Conservation (phyloP, 2,113 vertebrate genomes). For the Gila orcuttii region DNA sequence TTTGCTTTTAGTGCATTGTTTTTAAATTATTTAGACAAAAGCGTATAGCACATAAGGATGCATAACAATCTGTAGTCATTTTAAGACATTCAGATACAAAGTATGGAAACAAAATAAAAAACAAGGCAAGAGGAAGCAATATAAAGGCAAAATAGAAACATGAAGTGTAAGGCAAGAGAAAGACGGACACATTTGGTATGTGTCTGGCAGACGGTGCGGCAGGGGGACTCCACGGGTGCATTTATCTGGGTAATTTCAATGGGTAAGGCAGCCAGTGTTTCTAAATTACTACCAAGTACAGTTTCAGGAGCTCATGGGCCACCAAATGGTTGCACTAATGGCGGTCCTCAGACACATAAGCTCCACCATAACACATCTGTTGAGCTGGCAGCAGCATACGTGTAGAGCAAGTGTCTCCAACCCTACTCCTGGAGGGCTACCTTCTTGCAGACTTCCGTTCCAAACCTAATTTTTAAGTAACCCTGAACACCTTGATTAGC, state of each 20-base stretch:
- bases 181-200: conserved; percentile 33
- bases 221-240: conserved; percentile 61
- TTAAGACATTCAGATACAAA: neutral
- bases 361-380: conserved; percentile 26
- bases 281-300: conserved; percentile 55
- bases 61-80: neutral
- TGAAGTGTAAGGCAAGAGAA: neutral
- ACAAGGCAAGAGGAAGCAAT: neutral
- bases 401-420: too few species aligned
- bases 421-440: too few species aligned
- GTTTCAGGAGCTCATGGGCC: conserved; percentile 55
- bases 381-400: neutral
- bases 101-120: neutral
- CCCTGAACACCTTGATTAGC: too few species aligned
- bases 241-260: conserved; percentile 70
- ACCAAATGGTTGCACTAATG: conserved; percentile 58
- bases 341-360: conserved; percentile 35
- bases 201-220: conserved; percentile 55
- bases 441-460: too few species aligned
- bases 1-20: neutral
- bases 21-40: neutral
- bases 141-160: neutral
- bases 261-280: conserved; percentile 55
- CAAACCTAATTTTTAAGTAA: too few species aligned
- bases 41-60: neutral